phyloP scores from a whole-genome alignment of 2,113 vertebrate species.

The Dipodomys ordii region DNA sequence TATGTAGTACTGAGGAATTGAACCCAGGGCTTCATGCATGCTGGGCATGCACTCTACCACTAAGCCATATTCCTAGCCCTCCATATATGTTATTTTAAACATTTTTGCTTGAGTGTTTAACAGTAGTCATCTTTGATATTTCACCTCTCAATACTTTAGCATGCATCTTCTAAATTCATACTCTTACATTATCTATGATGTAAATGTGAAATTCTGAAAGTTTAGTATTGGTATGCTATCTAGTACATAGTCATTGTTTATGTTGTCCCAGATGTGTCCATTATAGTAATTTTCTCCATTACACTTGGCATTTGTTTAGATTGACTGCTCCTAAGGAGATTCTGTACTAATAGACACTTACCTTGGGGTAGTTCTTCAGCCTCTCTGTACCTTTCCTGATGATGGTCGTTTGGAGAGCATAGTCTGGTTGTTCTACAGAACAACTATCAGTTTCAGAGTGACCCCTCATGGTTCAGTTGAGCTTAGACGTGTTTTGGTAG shows the following conservation, averaged over 20 bases:
- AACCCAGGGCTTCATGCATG: too few species aligned
- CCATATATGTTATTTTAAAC: background rate
- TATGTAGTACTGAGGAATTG: too few species aligned
- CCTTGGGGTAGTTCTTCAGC: background rate
- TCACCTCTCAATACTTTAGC: background rate
- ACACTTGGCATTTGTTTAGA: constrained; percentile 76
- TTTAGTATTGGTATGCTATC: background rate
- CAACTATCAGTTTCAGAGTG: background rate
- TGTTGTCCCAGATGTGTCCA: background rate
- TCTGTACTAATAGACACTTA: constrained; percentile 84
- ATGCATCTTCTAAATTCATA: background rate
- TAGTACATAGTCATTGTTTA: background rate
- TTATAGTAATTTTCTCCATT: background rate
- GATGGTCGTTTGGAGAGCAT: background rate
- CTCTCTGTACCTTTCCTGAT: background rate
- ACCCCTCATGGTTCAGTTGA: background rate
- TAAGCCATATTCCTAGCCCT: too few species aligned
- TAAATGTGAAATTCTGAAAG: background rate
- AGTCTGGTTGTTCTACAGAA: background rate
- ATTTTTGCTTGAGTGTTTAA: constrained; percentile 19
- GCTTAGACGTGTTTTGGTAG: background rate
- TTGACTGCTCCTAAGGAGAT: constrained; percentile 87
- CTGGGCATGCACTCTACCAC: too few species aligned
- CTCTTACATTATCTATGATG: background rate
- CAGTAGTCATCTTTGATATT: background rate